phyloP scores from a whole-genome alignment of 2,113 vertebrate genomes.

The Lipotes vexillifer region DNA sequence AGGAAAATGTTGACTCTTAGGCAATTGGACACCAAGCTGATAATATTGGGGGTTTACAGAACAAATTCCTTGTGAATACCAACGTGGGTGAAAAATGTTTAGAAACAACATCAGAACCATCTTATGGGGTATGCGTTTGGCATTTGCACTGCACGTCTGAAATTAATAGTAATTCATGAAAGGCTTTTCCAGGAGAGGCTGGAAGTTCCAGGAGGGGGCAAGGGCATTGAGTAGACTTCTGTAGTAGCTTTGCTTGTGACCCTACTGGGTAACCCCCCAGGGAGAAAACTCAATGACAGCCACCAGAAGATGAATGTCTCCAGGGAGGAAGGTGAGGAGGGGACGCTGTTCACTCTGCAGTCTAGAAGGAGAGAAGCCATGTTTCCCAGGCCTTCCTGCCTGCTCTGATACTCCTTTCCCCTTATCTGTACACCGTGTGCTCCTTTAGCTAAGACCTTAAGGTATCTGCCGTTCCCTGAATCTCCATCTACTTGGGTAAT shows the following conservation, averaged over 20 bases:
- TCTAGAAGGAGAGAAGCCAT: background rate
- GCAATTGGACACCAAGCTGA: background rate
- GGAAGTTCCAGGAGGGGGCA: background rate
- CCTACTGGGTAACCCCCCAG: background rate
- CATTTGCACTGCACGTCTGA: background rate
- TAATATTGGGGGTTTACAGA: background rate
- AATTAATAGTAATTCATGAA: background rate
- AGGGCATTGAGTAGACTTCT: background rate
- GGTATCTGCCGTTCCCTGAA: background rate
- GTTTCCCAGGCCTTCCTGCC: background rate
- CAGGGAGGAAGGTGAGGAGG: background rate
- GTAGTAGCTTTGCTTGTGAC: background rate
- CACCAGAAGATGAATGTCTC: background rate
- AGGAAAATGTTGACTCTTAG: background rate
- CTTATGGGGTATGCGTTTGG: background rate
- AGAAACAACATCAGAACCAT: background rate
- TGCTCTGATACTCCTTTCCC: background rate
- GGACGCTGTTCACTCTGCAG: background rate
- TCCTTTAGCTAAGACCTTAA: background rate
- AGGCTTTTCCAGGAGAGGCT: background rate
- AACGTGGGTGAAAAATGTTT: background rate
- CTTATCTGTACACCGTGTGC: fast-evolving
- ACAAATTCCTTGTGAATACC: background rate
- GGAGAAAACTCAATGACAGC: background rate
- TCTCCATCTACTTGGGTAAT: conserved; percentile 13